A percentile compares a stretch with the other conserved stretches of the same genome.
Conservation (phyloP, 2,797 vertebrate species). For the Bucorvus abyssinicus region DNA sequence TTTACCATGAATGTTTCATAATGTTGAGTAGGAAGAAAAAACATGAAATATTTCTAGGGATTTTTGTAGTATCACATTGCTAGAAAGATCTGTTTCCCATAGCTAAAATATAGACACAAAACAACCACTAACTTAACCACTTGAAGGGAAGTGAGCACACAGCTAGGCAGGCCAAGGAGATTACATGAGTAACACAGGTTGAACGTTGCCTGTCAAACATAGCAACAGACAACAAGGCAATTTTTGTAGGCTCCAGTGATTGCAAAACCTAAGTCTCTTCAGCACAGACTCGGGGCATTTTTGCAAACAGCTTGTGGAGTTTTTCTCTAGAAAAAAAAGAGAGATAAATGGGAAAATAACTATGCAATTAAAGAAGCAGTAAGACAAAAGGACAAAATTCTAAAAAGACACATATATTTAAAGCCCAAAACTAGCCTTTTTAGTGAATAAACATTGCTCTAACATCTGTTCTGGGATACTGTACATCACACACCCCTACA, state of each 20-base stretch:
- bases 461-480: background rate
- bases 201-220: background rate
- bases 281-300: background rate
- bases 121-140: conserved; percentile 48
- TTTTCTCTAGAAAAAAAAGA: background rate
- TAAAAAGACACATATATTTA: background rate
- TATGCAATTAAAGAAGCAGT: background rate
- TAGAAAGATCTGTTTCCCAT: conserved; percentile 45
- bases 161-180: background rate
- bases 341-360: background rate
- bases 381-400: background rate
- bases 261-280: background rate
- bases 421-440: background rate
- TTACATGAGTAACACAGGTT: background rate
- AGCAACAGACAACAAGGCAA: background rate
- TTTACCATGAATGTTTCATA: background rate
- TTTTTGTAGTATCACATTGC: conserved; percentile 20
- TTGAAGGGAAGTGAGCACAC: conserved; percentile 44
- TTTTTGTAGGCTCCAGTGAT: background rate
- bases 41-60: conserved; percentile 34
- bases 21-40: background rate
- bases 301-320: background rate
- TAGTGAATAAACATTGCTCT: background rate
- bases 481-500: background rate
- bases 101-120: conserved; percentile 34